Base-by-base conservation (phyloP, 2,797 vertebrate genomes). In the Cossypha polioptera region DNA sequence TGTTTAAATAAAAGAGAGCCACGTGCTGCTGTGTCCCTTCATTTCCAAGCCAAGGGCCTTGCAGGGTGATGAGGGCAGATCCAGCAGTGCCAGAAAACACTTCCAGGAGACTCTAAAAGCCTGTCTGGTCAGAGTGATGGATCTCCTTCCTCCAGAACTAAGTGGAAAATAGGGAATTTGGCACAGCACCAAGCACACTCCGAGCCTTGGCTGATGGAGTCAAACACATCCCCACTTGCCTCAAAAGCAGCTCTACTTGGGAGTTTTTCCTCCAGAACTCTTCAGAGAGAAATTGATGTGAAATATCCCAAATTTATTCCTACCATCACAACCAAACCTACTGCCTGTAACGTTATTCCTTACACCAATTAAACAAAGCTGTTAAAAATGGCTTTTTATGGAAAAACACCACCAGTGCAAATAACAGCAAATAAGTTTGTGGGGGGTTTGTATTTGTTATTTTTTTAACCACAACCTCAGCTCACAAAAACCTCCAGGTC, bases 381-480 rank as follows among this genome's bases (percentile, higher is more conserved):
- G 42, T 28, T 63, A 84, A 61, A 81, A 81, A 47, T 11, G 24
- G 21, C 28, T 73, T 91, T 63, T 35, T 43, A 53, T 5, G 3
- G 68, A 75, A 72, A 80, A 85, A 20, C 0, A 51, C 3, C 20
- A 36, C 18, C 10, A 28, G 25, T 8, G 25, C 57, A 36, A 51
- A 15, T 5, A 66, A 63, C 16, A 77, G 15, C 36, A 74, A 74
- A 1, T 3, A 24, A 67, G 25, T 4, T 26, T 16, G 22, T 5
- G 8, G 16, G 13, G 13, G 1, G 9, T 1, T 35, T 13, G 36
- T 21, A 50, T 10, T 35, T 2, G 11, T 6, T 22, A 18, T 4
- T n/a, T 24, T 53, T 77, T 69, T 21, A 53, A 57, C 18, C 5
- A 29, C 84, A 72, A n/a, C 28, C 26, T 68, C 38, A 73, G 85